phyloP scores from a whole-genome alignment of 2,888 invertebrate genomes.

The Clostera curtula region DNA sequence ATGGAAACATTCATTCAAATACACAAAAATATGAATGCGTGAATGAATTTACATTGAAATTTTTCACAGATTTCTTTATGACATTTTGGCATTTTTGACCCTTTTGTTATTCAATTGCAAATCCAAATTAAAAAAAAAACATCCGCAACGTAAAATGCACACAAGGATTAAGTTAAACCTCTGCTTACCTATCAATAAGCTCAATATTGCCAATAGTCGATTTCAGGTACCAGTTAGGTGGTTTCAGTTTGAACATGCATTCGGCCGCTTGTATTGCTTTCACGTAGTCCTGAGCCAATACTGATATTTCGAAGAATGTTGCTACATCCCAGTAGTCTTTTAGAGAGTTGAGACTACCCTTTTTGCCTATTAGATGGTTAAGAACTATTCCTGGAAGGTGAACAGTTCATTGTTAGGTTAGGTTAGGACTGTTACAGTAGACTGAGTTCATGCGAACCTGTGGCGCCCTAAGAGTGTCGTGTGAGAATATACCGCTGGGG shows the following conservation, averaged over 20 bases:
- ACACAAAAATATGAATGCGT: no score
- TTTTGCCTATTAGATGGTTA: slow-evolving; percentile 97
- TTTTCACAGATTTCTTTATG: no score
- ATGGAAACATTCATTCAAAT: no score
- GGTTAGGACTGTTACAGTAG: neutral
- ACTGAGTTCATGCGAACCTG: no score
- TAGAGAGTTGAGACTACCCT: slow-evolving; percentile 93
- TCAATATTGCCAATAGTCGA: slow-evolving; percentile 97
- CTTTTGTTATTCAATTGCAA: no score
- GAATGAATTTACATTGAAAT: no score
- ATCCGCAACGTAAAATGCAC: neutral
- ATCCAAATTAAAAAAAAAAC: slow-evolving; percentile 1
- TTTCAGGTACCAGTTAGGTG: slow-evolving; percentile 95
- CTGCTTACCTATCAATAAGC: slow-evolving; percentile 86
- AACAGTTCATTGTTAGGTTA: neutral
- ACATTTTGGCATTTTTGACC: no score
- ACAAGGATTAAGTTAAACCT: slow-evolving; percentile 3
- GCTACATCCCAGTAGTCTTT: slow-evolving; percentile 99
- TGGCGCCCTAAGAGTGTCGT: no score
- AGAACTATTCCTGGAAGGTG: slow-evolving; percentile 85
- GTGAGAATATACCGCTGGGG: no score
- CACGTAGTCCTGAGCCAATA: slow-evolving; percentile 95
- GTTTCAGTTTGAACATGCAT: slow-evolving; percentile 93
- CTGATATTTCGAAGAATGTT: slow-evolving; percentile 98
- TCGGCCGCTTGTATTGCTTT: slow-evolving; percentile 98